phyloP scores from a whole-genome alignment of 2,113 vertebrate genomes.

The Channa argus region DNA sequence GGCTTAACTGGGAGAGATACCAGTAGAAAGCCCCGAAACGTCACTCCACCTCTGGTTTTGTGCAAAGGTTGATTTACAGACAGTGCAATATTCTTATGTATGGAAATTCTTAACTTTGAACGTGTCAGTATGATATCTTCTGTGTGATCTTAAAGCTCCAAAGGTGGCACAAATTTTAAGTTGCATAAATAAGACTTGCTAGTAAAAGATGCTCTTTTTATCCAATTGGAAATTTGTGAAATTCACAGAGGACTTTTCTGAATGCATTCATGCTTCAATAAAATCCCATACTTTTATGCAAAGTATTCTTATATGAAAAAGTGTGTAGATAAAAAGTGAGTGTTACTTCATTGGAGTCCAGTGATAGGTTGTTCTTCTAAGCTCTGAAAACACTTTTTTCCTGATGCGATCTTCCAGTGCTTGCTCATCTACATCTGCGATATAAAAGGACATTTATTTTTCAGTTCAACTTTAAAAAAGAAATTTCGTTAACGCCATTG shows the following conservation, averaged over 20 bases:
- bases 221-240: too few relatives aligned
- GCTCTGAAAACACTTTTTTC: conserved; percentile 79
- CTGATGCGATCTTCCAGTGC: conserved; percentile 74
- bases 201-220: too few relatives aligned
- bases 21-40: neutral
- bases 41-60: neutral
- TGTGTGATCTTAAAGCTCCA: too few relatives aligned
- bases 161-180: too few relatives aligned
- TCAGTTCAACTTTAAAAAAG: neutral
- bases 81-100: neutral
- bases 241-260: neutral
- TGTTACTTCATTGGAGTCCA: conserved; percentile 87
- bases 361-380: conserved; percentile 86
- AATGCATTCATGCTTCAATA: neutral
- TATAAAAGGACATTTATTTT: neutral
- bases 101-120: too few relatives aligned
- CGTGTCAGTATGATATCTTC: too few relatives aligned
- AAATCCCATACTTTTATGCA: neutral
- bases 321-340: neutral
- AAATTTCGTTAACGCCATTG: too few relatives aligned
- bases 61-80: neutral
- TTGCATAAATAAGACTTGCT: too few relatives aligned
- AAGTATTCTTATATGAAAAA: neutral
- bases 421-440: conserved; percentile 68
- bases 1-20: neutral